Evolutionary conservation across 2,113 vertebrate species (phyloP), one percentile per base, ranked within the genome.

Genomic region (Aegithalos caudatus): DNA sequence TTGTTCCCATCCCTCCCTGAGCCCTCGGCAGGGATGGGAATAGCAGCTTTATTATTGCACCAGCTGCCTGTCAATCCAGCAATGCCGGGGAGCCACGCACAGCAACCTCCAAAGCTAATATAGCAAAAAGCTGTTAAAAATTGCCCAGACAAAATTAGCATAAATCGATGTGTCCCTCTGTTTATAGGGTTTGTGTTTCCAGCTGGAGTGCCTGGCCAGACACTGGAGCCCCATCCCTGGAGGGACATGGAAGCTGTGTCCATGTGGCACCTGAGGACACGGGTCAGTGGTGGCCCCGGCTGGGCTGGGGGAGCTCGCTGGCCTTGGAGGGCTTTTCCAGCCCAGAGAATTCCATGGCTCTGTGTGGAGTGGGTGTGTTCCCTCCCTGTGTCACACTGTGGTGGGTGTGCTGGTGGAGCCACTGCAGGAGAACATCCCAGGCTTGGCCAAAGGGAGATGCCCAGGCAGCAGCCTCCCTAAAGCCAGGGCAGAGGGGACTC

Each of bases 31-130:
- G 98, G 98, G 96, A 87, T 97, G 98, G 98, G 98, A 98, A 98
- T 98, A 98, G 97, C 67, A 14, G 94, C 61, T 98, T 98, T 97
- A 98, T 99, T 99, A 99, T 98, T 98, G 98, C 98, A 98, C 98
- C 99, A 99, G 99, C 99, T 99, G 99, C 98, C 99, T 98, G 98
- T 98, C 98, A 98, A 96, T 98, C 99, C 98, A 96, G 96, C 98
- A 98, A 98, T 96, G 96, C 98, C 60, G 93, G 97, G 58, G 97
- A 97, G 97, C 91, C 98, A 81, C 91, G 57, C 86, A 78, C 79
- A 81, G 73, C 97, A 97, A 78, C 97, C 97, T 89, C 90, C 64
- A 94, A 88, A 97, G 97, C 97, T 96, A 97, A 98, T 91, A 97
- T 50, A 92, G 97, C 95, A 96, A 90, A 95, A 92, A 96, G 97